Evolutionary conservation across 2,888 invertebrate genomes (phyloP).

Genomic region (Corbicula japonica): DNA sequence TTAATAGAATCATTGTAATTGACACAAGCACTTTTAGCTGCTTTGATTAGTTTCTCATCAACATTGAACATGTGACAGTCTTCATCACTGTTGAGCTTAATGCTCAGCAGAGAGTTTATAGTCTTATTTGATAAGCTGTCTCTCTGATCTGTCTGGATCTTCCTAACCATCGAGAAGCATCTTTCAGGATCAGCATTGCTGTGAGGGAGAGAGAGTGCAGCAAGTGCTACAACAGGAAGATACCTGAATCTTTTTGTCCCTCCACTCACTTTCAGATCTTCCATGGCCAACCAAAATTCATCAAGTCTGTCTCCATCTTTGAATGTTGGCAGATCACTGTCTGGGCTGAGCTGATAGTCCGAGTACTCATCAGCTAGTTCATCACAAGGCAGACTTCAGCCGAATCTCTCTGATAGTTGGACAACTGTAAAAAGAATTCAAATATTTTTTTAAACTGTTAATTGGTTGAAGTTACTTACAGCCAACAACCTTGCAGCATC

Average conservation of each 20-base stretch:
- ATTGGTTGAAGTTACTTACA: too few species aligned
- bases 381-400: neutral
- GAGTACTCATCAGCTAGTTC: slow-evolving; percentile 6
- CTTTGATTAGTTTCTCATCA: too few species aligned
- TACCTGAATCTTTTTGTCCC: slow-evolving; percentile 22
- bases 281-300: slow-evolving; percentile 29
- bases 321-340: slow-evolving; percentile 19
- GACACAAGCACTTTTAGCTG: too few species aligned
- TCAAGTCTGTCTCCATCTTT: slow-evolving; percentile 10
- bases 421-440: too few species aligned
- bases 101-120: slow-evolving; percentile 22
- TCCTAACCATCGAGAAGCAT: slow-evolving; percentile 42
- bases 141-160: slow-evolving; percentile 50
- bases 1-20: too few species aligned
- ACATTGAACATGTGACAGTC: neutral
- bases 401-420: slow-evolving; percentile 8
- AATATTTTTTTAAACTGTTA: too few species aligned
- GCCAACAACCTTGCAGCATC: too few species aligned
- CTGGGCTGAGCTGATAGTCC: slow-evolving; percentile 39
- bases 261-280: neutral
- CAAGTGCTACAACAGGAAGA: slow-evolving; percentile 21
- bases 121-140: slow-evolving; percentile 27
- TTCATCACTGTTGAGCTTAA: slow-evolving; percentile 31
- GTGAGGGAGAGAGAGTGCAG: slow-evolving; percentile 31
- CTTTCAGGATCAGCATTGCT: slow-evolving; percentile 49